These are phyloP conservation scores for Gymnogyps californianus DNA, from an alignment of 2,113 vertebrate species.

Conservation along the genomic window DNA sequence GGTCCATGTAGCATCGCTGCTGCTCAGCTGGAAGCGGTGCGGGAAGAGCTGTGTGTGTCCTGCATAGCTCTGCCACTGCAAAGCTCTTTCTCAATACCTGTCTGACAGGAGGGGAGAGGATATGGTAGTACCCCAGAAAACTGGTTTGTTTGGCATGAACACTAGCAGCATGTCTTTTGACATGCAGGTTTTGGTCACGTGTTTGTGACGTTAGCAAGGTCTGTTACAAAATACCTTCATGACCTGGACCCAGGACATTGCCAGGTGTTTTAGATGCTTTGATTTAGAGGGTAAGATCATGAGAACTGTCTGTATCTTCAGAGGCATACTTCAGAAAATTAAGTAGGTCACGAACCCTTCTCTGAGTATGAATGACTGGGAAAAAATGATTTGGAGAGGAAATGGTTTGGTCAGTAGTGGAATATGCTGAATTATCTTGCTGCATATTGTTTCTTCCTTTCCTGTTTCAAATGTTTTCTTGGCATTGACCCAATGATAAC, in stretches of 20 bases:
- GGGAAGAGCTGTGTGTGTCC: neutral
- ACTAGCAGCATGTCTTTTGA: neutral
- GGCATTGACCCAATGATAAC: neutral
- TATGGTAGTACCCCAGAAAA: neutral
- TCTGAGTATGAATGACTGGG: neutral
- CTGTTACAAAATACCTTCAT: neutral
- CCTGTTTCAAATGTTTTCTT: neutral
- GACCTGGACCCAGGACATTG: neutral
- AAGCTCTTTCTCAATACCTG: neutral
- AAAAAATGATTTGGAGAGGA: neutral
- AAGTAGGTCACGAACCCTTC: neutral
- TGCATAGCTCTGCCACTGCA: neutral
- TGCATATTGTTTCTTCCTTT: neutral
- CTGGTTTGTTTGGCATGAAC: neutral
- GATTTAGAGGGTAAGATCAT: neutral
- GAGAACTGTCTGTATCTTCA: neutral
- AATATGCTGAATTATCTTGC: neutral
- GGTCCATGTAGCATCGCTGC: neutral
- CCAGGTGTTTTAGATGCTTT: neutral
- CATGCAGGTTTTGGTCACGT: neutral
- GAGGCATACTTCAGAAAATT: neutral
- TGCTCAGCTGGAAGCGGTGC: accelerated
- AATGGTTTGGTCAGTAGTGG: neutral
- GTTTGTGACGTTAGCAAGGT: neutral
- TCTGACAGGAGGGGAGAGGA: neutral